Evolutionary conservation across 2,797 vertebrate species (phyloP), one percentile per base, ranked within the genome.

Genomic region (Dromococcyx pavoninus): DNA sequence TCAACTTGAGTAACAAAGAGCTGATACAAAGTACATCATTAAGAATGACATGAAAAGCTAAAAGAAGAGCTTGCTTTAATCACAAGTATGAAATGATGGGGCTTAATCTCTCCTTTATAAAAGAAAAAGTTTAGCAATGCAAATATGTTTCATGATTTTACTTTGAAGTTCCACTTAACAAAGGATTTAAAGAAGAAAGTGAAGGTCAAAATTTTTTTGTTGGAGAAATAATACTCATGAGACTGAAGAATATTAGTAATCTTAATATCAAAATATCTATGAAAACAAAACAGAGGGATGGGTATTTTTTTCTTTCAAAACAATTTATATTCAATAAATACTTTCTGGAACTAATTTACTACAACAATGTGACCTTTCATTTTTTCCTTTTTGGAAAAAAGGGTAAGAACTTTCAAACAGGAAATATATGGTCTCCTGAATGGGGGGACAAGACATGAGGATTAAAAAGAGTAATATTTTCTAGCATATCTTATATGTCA

Each of bases 261-360:
- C 24, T 70, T 62, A 73, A 66, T 79, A 54, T 65, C 85, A 74
- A 89, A 89, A 91, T 82, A 91, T 9, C 37, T 35, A 37, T 41
- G 17, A 60, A 81, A 92, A 91, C 44, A 89, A 75, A 90, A 69
- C 14, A 61, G 9, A 39, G 2, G 13, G 5, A 33, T 64, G 48
- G 30, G 67, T 80, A 91, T 27, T 87, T 32, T 32, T 85, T 91
- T 78, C 19, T 94, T 89, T 70, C 78, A 60, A 92, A 82, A 5
- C 5, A 44, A 60, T 73, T 75, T 79, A 1, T 89, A 92, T 92
- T 80, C 64, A 86, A 94, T 16, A 91, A 94, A 91, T 76, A 58
- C 11, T 85, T 81, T 93, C 81, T 94, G 91, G 69, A 93, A 89
- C 23, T 89, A 77, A 92, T 95, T 96, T 86, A 30, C 44, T 83